Base-by-base conservation (phyloP, 2,113 vertebrate genomes). In the Bos taurus region DNA sequence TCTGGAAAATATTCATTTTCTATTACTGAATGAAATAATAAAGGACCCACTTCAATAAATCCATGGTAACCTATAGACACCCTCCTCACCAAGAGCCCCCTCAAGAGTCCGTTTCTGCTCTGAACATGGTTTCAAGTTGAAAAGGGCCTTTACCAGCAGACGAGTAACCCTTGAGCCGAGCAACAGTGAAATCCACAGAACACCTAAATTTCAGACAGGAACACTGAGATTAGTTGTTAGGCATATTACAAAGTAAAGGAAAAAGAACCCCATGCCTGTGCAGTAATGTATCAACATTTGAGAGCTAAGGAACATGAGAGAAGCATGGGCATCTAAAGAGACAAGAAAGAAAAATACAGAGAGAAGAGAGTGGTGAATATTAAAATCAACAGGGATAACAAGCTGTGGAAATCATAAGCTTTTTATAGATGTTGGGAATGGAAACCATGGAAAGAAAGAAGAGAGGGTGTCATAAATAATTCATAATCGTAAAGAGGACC, bases 21-120 rank as follows among this genome's bases (percentile, higher is more conserved):
- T 95, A 36, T 93, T 97, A 96, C 43, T 57, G 54, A 93, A n/a
- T 86, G 84, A 95, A 97, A 94, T 94, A 94, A 91, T 83, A 77
- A n/a, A 84, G 52, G 43, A 83, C 52, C 9, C 15, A 50, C n/a
- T 94, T 71, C 28, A 92, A 0, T 85, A 91, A 88, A 36, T 82
- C 30, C 30, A 82, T 88, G 86, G 50, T 97, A 88, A 92, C 90
- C 80, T 16, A 26, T 96, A 83, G 52, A 78, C 9, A 62, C 7
- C 28, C 40, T 60, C 46, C 21, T 50, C 46, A 33, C 28, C 1
- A 6, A 62, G 19, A 96, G 33, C 13, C 17, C 15, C 8, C 46
- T 82, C 40, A 91, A 95, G 64, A 28, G 60, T 46, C 60, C 17
- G 25, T 11, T 89, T 95, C 48, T 94, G 16, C 92, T 82, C 78